Evolutionary conservation across 2,888 invertebrate genomes (phyloP).

Genomic region (Sinopyrophorus schimmeli): DNA sequence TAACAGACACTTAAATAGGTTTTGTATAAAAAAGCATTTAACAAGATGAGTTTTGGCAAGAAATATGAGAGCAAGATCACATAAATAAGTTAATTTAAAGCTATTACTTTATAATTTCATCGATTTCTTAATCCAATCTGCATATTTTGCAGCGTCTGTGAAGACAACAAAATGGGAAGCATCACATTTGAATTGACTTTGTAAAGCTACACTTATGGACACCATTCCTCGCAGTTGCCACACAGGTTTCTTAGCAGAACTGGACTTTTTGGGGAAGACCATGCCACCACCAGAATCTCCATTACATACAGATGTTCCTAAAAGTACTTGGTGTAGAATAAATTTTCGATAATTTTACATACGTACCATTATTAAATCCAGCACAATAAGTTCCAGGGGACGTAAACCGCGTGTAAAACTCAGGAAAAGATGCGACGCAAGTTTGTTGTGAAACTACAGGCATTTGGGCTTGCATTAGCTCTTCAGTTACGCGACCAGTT

Average conservation of each 20-base stretch:
- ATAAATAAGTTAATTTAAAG: no score
- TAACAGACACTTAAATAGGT: no score
- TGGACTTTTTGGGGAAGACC: conserved; percentile 48
- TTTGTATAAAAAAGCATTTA: no score
- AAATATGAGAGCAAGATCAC: no score
- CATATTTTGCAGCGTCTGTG: conserved; percentile 63
- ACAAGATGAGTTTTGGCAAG: no score
- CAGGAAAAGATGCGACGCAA: conserved; percentile 64
- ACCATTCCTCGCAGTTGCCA: conserved; percentile 59
- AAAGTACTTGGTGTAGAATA: background rate
- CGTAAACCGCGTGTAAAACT: conserved; percentile 64
- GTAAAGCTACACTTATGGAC: conserved; percentile 62
- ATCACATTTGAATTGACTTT: conserved; percentile 63
- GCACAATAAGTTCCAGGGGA: conserved; percentile 61
- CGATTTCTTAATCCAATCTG: conserved; percentile 55
- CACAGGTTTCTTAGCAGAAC: conserved; percentile 37
- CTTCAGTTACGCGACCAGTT: conserved; percentile 61
- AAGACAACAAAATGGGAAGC: conserved; percentile 65
- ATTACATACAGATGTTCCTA: conserved; percentile 63
- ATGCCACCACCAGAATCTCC: conserved; percentile 56
- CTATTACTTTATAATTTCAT: no score
- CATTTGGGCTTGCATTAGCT: conserved; percentile 63
- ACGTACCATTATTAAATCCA: conserved; percentile 55
- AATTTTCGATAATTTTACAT: background rate
- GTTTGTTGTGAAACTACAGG: conserved; percentile 63